Evolutionary conservation across 2,113 vertebrate species (phyloP).

Genomic region (Apodemus sylvaticus): DNA sequence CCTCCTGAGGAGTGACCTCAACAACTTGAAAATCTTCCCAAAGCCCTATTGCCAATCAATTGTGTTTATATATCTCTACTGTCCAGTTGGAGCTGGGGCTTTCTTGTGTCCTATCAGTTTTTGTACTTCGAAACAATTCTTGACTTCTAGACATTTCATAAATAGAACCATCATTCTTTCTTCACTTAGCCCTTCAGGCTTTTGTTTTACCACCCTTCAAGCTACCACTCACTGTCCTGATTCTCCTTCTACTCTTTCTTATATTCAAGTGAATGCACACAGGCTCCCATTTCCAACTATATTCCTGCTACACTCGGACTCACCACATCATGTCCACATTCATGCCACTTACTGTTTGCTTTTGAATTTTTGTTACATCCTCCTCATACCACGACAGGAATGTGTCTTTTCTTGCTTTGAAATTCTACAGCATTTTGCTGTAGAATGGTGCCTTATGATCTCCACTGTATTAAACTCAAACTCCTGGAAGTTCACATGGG

Average conservation of each 20-base stretch:
- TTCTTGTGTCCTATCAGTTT: neutral
- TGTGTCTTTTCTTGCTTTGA: neutral
- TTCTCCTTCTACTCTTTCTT: neutral
- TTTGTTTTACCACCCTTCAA: neutral
- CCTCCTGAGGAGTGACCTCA: neutral
- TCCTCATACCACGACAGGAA: neutral
- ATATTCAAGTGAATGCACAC: neutral
- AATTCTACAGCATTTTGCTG: neutral
- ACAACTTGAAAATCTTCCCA: neutral
- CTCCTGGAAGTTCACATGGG: neutral
- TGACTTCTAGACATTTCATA: neutral
- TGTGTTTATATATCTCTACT: neutral
- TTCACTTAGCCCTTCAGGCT: neutral
- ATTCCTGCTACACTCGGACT: neutral
- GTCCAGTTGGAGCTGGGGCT: neutral
- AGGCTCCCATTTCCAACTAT: neutral
- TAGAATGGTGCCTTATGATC: neutral
- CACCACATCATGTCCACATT: too few species aligned
- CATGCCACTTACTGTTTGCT: neutral
- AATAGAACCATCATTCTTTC: neutral
- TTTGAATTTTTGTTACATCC: neutral
- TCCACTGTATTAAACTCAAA: neutral
- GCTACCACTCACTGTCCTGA: neutral
- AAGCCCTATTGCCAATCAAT: neutral
- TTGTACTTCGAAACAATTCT: neutral